A percentile compares a stretch with the other conserved stretches of the same genome.
Conservation (phyloP, 1,140 invertebrate genomes). For the Metopolophium dirhodum region DNA sequence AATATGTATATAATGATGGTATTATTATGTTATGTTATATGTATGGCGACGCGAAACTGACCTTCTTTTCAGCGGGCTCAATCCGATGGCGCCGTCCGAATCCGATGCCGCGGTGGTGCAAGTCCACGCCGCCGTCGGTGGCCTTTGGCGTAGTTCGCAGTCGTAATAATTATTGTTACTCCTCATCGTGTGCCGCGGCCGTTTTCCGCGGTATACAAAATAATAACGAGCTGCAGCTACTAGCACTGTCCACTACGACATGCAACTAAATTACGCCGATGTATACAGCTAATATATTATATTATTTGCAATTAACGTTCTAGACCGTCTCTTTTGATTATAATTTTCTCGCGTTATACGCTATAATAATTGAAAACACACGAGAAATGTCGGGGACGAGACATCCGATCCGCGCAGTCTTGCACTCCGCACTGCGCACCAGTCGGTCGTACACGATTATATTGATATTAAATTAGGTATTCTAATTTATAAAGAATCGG, state of each 20-base stretch:
- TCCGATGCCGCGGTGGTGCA: background rate
- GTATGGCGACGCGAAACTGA: background rate
- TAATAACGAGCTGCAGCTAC: background rate
- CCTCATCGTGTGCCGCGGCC: background rate
- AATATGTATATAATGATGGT: background rate
- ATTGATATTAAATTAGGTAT: background rate
- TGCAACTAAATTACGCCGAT: background rate
- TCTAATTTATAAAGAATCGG: no score
- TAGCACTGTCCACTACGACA: background rate
- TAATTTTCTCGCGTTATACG: no score
- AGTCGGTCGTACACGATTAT: background rate
- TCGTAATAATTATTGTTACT: background rate
- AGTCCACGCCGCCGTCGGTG: background rate
- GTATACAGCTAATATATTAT: background rate
- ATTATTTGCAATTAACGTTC: background rate
- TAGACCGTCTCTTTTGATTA: background rate
- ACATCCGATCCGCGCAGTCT: background rate
- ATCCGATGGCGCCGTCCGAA: background rate
- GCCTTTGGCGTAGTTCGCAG: background rate
- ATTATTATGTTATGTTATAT: background rate
- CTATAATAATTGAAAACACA: background rate
- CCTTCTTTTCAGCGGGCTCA: slow-evolving; percentile 26
- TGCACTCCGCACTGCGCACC: background rate
- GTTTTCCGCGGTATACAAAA: background rate
- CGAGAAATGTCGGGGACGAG: background rate